Conservation (phyloP, 2,888 invertebrate species). For the Tiliacea citrago region DNA sequence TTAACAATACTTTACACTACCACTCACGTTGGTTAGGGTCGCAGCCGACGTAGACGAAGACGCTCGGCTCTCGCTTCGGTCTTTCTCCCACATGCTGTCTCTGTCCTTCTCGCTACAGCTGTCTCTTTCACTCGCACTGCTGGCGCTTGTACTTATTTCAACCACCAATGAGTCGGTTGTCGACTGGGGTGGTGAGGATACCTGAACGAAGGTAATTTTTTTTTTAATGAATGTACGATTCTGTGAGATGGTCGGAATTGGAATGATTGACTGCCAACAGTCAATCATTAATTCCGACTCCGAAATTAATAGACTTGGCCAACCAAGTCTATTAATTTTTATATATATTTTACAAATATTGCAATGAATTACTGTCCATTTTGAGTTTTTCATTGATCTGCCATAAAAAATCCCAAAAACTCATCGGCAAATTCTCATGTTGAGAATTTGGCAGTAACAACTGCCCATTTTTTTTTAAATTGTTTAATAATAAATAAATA, state of each 20-base stretch:
- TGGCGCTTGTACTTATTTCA: slow-evolving; percentile 84
- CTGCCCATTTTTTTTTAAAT: too few species aligned
- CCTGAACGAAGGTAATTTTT: slow-evolving; percentile 19
- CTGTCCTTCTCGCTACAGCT: slow-evolving; percentile 86
- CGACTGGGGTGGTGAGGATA: slow-evolving; percentile 76
- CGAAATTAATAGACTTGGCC: too few species aligned
- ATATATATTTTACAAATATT: too few species aligned
- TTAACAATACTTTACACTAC: slow-evolving; percentile 32
- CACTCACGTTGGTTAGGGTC: slow-evolving; percentile 92
- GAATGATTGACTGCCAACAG: not conserved
- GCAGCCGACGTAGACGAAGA: slow-evolving; percentile 90
- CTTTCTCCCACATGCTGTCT: slow-evolving; percentile 86
- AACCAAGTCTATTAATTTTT: not conserved
- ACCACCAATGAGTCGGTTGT: slow-evolving; percentile 80
- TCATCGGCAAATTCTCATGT: too few species aligned
- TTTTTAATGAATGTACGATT: not conserved
- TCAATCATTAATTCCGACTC: too few species aligned
- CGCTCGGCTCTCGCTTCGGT: slow-evolving; percentile 84
- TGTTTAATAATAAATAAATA: too few species aligned
- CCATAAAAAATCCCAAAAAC: too few species aligned
- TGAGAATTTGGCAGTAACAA: too few species aligned
- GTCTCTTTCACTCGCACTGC: slow-evolving; percentile 83
- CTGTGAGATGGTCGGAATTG: too few species aligned
- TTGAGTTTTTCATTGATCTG: too few species aligned
- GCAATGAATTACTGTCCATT: too few species aligned